Conservation (phyloP, 2,113 vertebrate species). For the Hystrix cristata region DNA sequence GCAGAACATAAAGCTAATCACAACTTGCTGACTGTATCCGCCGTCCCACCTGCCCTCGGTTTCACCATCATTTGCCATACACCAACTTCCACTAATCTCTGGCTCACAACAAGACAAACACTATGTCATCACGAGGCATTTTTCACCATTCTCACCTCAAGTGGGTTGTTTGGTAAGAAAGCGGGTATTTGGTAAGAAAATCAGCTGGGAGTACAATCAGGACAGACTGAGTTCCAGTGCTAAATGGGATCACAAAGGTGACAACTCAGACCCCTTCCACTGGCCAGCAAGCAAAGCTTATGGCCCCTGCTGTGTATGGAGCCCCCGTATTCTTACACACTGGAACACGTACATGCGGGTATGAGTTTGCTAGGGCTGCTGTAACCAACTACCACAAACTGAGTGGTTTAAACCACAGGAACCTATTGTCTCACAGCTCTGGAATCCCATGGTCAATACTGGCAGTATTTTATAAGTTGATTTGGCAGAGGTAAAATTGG, state of each 20-base stretch:
- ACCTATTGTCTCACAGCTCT: not conserved
- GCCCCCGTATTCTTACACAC: not conserved
- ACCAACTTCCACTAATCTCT: not conserved
- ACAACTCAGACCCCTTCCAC: not conserved
- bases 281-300: not conserved
- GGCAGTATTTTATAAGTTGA: not conserved
- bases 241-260: not conserved
- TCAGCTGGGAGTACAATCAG: not conserved
- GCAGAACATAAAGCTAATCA: not conserved
- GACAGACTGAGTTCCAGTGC: not conserved
- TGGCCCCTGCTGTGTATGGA: not conserved
- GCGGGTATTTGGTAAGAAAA: not conserved
- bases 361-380: not conserved
- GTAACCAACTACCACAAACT: not conserved
- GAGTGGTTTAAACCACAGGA: not conserved
- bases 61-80: not conserved
- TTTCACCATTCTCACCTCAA: not conserved
- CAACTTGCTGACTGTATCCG: not conserved
- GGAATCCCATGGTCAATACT: not conserved
- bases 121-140: not conserved
- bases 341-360: not conserved
- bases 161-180: not conserved
- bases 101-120: not conserved
- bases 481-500: not conserved
- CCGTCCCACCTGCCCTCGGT: not conserved